Conservation (phyloP, 1,140 invertebrate genomes). For the Cotesia chilonis region DNA sequence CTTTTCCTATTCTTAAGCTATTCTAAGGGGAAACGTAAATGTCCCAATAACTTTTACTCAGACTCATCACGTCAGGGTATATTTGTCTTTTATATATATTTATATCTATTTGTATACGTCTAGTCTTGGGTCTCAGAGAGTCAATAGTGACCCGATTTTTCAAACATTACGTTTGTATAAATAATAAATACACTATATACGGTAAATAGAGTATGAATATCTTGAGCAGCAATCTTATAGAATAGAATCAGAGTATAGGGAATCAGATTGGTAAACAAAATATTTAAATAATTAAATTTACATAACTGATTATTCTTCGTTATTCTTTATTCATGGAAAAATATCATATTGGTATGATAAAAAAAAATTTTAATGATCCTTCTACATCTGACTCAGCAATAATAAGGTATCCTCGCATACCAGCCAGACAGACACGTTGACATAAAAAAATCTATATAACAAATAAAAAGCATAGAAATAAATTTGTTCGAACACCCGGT, state of each 20-base stretch:
- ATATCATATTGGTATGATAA: background rate
- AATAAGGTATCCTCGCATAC: background rate
- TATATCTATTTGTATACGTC: background rate
- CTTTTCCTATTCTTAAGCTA: background rate
- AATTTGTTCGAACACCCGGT: slow-evolving; percentile 34
- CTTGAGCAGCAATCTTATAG: too few species aligned
- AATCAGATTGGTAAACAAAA: background rate
- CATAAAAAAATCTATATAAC: slow-evolving; percentile 25
- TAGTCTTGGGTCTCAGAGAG: too few species aligned
- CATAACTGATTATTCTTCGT: background rate
- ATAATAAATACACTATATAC: background rate
- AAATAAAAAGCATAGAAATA: slow-evolving; percentile 8
- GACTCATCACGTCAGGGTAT: slow-evolving; percentile 27
- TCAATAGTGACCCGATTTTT: too few species aligned
- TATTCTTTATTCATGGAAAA: background rate
- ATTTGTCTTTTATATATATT: slow-evolving; percentile 25
- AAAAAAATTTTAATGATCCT: background rate
- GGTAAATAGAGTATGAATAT: too few species aligned
- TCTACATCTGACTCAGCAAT: slow-evolving; percentile 19
- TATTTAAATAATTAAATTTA: too few species aligned
- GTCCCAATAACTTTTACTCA: slow-evolving; percentile 21
- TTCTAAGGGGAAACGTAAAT: background rate
- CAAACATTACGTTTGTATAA: too few species aligned
- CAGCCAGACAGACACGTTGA: slow-evolving; percentile 17
- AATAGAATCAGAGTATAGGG: too few species aligned